Evolutionary conservation across 1,140 invertebrate species (phyloP), one percentile per base, ranked within the genome.

Genomic region (Drosophila bifasciata): DNA sequence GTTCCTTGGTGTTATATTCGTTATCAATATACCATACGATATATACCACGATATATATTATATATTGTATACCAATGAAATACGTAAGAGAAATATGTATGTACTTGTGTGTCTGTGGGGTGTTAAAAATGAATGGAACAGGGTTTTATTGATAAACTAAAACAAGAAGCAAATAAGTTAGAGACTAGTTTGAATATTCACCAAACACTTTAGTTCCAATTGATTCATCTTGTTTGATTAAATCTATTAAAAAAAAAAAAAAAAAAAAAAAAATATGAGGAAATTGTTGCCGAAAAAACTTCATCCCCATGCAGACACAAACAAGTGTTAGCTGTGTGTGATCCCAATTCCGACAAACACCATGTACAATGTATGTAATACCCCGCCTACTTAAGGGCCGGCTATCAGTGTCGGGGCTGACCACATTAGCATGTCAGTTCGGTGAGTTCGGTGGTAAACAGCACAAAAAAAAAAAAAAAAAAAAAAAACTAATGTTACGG

Each of bases 1-100:
- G n/a, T 70, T 5, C 0, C 21, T 16, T 32, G 15, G 11, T 50
- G 5, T 40, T 17, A 67, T 68, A 59, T 59, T 43, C 77, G 50
- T 62, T 66, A 76, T 79, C 77, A 76, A 79, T 80, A 78, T 74
- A 57, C 76, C 58, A 55, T 19, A 57, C 39, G 41, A 67, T 56
- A 50, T 66, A 50, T 43, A n/a, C n/a, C n/a, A n/a, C n/a, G n/a
- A 19, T 61, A n/a, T 43, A 15, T 43, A 21, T 64, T 64, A 19
- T 39, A 28, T 41, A 17, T 59, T 2, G 2, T 43, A 6, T n/a
- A 41, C 49, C 58, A 53, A 64, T 53, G 40, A 67, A 67, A 64
- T 46, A 52, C 32, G 46, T n/a, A n/a, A n/a, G n/a, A n/a, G n/a
- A 19, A 28, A 16, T 40, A n/a, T n/a, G n/a, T n/a, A n/a, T 21